Evolutionary conservation across 2,113 vertebrate genomes (phyloP).

Genomic region (Heterotilapia buettikoferi): DNA sequence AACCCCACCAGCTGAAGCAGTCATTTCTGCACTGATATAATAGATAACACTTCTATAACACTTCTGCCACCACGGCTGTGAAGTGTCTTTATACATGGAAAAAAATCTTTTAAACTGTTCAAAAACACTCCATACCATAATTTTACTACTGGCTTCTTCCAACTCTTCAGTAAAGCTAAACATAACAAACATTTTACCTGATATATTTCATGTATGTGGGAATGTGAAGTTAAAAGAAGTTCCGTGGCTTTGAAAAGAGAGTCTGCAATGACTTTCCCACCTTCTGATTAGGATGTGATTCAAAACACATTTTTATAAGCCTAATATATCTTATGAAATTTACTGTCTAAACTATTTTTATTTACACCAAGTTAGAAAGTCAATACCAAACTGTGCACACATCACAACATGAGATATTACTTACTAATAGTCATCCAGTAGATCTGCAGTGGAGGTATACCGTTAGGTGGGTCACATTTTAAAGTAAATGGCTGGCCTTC

Average conservation of each 20-base stretch:
- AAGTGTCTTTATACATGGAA: neutral
- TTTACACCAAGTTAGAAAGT: neutral
- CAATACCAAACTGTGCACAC: neutral
- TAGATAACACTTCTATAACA: neutral
- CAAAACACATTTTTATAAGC: neutral
- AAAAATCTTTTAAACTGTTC: neutral
- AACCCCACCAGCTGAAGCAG: neutral
- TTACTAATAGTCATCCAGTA: slow-evolving; percentile 98
- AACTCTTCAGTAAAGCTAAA: neutral
- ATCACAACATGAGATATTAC: neutral
- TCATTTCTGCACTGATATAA: neutral
- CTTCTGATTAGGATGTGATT: neutral
- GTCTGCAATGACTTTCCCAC: neutral
- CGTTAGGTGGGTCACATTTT: slow-evolving; percentile 85
- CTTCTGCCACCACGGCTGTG: neutral
- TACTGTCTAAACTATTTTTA: neutral
- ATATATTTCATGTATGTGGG: neutral
- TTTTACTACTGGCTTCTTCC: neutral
- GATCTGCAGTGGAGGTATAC: slow-evolving; percentile 89
- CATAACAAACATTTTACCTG: neutral
- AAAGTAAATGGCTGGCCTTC: slow-evolving; percentile 85
- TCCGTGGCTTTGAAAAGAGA: neutral
- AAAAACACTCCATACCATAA: neutral
- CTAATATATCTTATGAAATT: neutral
- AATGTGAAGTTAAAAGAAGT: neutral